These are phyloP conservation scores for Drosophila helvetica DNA, from an alignment of 2,888 invertebrate genomes.

Conservation along the genomic window DNA sequence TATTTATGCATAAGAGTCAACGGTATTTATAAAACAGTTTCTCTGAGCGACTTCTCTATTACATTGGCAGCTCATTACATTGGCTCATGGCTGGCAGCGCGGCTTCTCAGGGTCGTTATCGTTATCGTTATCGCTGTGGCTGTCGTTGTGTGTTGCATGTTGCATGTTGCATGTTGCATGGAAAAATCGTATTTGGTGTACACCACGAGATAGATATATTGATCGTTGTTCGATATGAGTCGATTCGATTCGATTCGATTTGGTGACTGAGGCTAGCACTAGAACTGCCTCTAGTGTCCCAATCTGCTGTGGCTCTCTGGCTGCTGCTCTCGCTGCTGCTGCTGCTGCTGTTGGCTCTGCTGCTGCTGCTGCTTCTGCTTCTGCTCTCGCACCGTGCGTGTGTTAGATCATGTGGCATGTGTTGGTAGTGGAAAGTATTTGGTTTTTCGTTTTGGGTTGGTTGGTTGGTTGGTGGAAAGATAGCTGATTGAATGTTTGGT, in stretches of 20 bases:
- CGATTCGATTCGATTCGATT: constrained; percentile 19
- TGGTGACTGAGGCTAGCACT: constrained; percentile 51
- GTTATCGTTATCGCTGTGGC: constrained; percentile 45
- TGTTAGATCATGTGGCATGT: constrained; percentile 40
- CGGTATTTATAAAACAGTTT: constrained; percentile 25
- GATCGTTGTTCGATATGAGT: constrained; percentile 45
- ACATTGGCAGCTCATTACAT: constrained; percentile 70
- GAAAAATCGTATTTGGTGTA: constrained; percentile 21
- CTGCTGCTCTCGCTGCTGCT: constrained; percentile 1
- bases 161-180: constrained; percentile 4
- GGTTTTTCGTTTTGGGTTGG: constrained; percentile 33
- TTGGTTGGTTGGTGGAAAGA: constrained; percentile 55
- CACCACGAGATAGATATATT: constrained; percentile 29
- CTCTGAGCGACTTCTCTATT: constrained; percentile 49
- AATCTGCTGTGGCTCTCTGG: constrained; percentile 43
- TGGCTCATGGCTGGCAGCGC: constrained; percentile 45
- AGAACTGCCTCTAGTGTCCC: constrained; percentile 58
- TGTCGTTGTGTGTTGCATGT: constrained; percentile 38
- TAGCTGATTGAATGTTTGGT: constrained; percentile 41
- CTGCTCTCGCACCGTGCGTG: constrained; percentile 62
- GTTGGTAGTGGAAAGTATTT: constrained; percentile 41
- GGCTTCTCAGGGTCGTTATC: constrained; percentile 39
- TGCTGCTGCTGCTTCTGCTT: constrained; percentile 49
- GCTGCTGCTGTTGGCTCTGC: constrained; percentile 50
- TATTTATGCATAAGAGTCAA: constrained; percentile 39